These are phyloP conservation scores for Oncopodura yosiiana DNA, from an alignment of 1,140 invertebrate genomes.

Conservation along the genomic window DNA sequence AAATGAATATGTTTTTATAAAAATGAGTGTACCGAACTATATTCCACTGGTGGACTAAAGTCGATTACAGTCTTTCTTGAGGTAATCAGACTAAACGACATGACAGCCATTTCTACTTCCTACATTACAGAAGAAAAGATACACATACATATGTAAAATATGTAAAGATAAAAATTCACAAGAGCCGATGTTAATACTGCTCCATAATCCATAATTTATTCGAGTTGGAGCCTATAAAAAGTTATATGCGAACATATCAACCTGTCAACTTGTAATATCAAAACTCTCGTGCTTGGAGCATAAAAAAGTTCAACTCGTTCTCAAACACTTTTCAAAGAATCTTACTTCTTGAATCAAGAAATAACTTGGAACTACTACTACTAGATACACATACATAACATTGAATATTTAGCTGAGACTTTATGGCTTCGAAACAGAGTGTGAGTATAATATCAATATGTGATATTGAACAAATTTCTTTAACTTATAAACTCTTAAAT, in stretches of 20 bases:
- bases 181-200: too few relatives aligned
- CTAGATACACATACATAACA: too few relatives aligned
- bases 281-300: too few relatives aligned
- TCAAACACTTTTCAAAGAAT: background rate
- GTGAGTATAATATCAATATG: too few relatives aligned
- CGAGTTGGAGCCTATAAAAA: background rate
- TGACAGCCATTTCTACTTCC: slow-evolving; percentile 30
- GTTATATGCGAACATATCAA: background rate
- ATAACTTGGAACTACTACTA: too few relatives aligned
- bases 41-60: slow-evolving; percentile 29
- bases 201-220: too few relatives aligned
- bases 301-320: too few relatives aligned
- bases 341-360: background rate
- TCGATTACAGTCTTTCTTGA: slow-evolving; percentile 22
- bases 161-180: too few relatives aligned
- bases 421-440: too few relatives aligned
- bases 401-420: too few relatives aligned
- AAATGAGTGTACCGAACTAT: slow-evolving; percentile 19
- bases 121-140: slow-evolving; percentile 4
- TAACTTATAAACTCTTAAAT: background rate
- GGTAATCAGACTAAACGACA: slow-evolving; percentile 26
- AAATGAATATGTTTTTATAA: background rate
- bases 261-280: background rate
- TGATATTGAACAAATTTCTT: too few relatives aligned
- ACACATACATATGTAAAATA: too few relatives aligned